Conservation (phyloP, 1,140 invertebrate genomes). For the Brachionus rubens region DNA sequence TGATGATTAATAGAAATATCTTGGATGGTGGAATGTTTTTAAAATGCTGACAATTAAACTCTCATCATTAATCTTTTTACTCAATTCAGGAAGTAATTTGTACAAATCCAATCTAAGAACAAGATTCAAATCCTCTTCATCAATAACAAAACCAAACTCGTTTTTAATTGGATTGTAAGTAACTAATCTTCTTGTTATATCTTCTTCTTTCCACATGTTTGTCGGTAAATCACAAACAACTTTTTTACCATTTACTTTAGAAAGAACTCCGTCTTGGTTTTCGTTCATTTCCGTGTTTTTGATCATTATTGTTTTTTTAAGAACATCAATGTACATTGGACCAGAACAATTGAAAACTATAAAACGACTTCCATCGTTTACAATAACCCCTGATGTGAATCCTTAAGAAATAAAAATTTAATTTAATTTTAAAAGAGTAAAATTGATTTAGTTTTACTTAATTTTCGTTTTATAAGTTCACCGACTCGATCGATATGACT, state of each 20-base stretch:
- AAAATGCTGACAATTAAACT: constrained; percentile 23
- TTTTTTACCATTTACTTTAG: constrained; percentile 19
- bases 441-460: background rate
- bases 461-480: background rate
- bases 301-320: background rate
- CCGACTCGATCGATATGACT: background rate
- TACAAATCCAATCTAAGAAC: background rate
- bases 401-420: background rate
- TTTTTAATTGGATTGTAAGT: constrained; percentile 1
- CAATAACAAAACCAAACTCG: background rate
- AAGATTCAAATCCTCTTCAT: constrained; percentile 32
- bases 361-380: background rate
- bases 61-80: background rate
- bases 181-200: background rate
- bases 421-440: background rate
- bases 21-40: constrained; percentile 22
- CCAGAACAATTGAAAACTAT: constrained; percentile 15
- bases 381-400: background rate
- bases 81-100: background rate
- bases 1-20: constrained; percentile 38
- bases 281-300: constrained; percentile 27
- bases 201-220: constrained; percentile 21
- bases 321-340: background rate
- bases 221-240: constrained; percentile 8
- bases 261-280: background rate